Base-by-base conservation (phyloP, 2,888 invertebrate species). In the Parapristionchus giblindavisi region DNA sequence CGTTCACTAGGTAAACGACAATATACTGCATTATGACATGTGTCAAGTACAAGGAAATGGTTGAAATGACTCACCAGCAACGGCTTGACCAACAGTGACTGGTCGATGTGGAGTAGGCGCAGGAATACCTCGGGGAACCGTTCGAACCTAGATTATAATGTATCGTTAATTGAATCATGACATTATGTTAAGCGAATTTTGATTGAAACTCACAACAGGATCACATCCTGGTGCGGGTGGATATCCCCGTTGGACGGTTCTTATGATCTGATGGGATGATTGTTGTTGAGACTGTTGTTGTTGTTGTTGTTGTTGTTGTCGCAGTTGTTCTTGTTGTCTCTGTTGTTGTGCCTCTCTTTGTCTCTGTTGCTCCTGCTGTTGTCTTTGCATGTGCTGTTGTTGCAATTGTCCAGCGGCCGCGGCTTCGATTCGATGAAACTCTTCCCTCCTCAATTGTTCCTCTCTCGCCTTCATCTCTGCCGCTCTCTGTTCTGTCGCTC, bases 1-100 rank as follows among this genome's bases (percentile, higher is more conserved):
- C n/a, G n/a, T n/a, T n/a, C n/a, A n/a, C n/a, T n/a, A n/a, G n/a
- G n/a, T n/a, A n/a, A n/a, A n/a, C n/a, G n/a, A n/a, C n/a, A n/a
- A n/a, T n/a, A n/a, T n/a, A n/a, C n/a, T n/a, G n/a, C n/a, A n/a
- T n/a, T n/a, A n/a, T n/a, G n/a, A n/a, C n/a, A n/a, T n/a, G n/a
- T n/a, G n/a, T n/a, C n/a, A n/a, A n/a, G n/a, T n/a, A n/a, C n/a
- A n/a, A n/a, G n/a, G n/a, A n/a, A n/a, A n/a, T n/a, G n/a, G n/a
- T n/a, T n/a, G n/a, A n/a, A n/a, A n/a, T 5, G 32, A 60, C 36
- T 68, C 68, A 68, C 68, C 52, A 48, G 43, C 29, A 1, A 66
- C 24, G 11, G 36, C 38, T 3, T 48, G 38, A 38, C 32, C n/a
- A 27, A 29, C n/a, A 1, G 66, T 32, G 2, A 43, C 40, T 14